Base-by-base conservation (phyloP, 1,140 invertebrate genomes). In the Nixonia krombeini region DNA sequence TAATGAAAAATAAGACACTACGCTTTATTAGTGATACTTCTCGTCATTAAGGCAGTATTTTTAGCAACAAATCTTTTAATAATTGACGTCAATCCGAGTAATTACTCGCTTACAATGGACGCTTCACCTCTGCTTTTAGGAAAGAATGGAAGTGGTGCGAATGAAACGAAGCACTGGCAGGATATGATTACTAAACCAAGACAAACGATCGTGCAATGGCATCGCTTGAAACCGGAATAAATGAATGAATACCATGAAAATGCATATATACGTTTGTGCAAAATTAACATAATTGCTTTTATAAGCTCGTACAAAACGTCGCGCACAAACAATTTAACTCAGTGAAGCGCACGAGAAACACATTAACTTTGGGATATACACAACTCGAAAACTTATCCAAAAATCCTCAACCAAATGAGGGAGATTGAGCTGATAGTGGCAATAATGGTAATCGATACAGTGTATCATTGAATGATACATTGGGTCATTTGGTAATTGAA, bases 171-270 rank as follows among this genome's bases (percentile, higher is more conserved):
- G 81, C 95, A 96, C 76, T 96, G 94, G 94, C 93, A 95, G 74
- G 95, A 97, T 76, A 97, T 97, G 96, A 96, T 97, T 55, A 96
- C 94, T 25, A 97, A 97, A 78, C 95, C 96, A 1, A 86, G 95
- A 56, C 94, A 97, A 85, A 95, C 93, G 49, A 94, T 96, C 56
- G 93, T 96, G 4, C 93, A 95, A 73, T 96, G 94, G 94, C 95
- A 97, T 81, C 90, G 93, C 71, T 87, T 94, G 69, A 94, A 94
- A 81, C 92, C 93, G 1, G 92, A 94, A 73, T 94, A 93, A 90
- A 69, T 18, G 21, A 29, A 51, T 15, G 47, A 52, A 51, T 37
- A 16, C 47, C 9, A 5, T 33, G 6, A 45, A 26, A 41, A 9
- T 33, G 5, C 52, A 9, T 40, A 31, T 49, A 23, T n/a, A n/a